Evolutionary conservation across 2,888 invertebrate genomes (phyloP), one percentile per base, ranked within the genome.

Genomic region (Andrena haemorrhoa): DNA sequence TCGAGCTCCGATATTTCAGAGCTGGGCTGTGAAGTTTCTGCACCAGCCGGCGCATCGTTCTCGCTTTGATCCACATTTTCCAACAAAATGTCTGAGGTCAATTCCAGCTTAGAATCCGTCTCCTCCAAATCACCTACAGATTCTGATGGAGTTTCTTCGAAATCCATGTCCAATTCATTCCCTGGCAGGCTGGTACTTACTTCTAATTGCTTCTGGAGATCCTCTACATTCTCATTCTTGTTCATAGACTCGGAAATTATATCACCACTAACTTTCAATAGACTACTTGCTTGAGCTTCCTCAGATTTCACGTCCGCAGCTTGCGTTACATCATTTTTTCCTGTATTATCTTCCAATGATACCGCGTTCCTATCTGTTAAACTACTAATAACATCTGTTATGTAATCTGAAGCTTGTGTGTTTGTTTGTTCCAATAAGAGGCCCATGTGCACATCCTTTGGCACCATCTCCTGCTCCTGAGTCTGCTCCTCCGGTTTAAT

Each of bases 1-100:
- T 93, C 93, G 10, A 93, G 83, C 70, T 94, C 93, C 3, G 92
- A 92, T 71, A 92, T 92, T 60, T 93, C 93, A 31, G 91, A 86
- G 33, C 85, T 91, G 0, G 88, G 80, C 23, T 88, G 85, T 6
- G 86, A 88, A 8, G 81, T 87, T 61, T 90, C 91, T 7, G 86
- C 81, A 7, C 82, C 84, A 3, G 75, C 51, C 8, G 85, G 74
- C 10, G 79, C 79, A 12, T 86, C 88, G 53, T 77, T 78, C 68
- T 89, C 87, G 49, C 77, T 70, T 16, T 79, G 72, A 66, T 86
- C 85, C 5, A 79, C 83, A 5, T 74, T 74, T 23, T 81, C 83
- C 20, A 86, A 41, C 2, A 90, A 71, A 23, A 89, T 84, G n/a
- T 89, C 89, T 31, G 89, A 88, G 4, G 88, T 20, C 4, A 88